These are phyloP conservation scores for Embiotoca jacksoni DNA, from an alignment of 2,113 vertebrate genomes.

Conservation along the genomic window DNA sequence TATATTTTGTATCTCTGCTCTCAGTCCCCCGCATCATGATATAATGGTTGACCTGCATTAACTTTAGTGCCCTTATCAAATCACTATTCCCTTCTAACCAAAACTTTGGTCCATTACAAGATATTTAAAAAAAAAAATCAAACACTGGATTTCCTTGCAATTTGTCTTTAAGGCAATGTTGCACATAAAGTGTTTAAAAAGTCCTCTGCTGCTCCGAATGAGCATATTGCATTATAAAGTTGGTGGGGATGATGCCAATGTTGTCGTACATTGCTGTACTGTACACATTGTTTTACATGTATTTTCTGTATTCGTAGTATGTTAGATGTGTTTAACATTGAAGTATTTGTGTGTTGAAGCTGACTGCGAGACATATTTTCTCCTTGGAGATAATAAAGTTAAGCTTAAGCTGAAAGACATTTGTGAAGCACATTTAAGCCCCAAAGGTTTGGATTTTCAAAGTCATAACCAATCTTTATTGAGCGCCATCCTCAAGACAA, in stretches of 20 bases:
- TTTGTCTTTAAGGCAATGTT: background rate
- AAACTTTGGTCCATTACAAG: background rate
- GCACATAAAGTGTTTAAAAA: background rate
- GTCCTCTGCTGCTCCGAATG: background rate
- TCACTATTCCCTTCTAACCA: background rate
- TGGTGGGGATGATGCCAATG: background rate
- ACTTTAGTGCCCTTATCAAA: slow-evolving; percentile 9
- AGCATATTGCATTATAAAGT: background rate
- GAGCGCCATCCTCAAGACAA: background rate
- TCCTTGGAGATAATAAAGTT: too few species aligned
- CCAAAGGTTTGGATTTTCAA: background rate
- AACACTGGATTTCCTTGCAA: background rate
- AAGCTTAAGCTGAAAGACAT: too few species aligned
- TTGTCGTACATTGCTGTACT: background rate
- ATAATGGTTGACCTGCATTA: slow-evolving; percentile 3
- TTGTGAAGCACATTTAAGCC: background rate
- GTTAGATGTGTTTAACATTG: too few species aligned
- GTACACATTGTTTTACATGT: background rate
- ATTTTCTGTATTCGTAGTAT: too few species aligned
- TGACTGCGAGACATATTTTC: too few species aligned
- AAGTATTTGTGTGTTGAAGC: too few species aligned
- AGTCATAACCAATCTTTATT: background rate
- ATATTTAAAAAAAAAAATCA: background rate
- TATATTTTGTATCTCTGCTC: slow-evolving; percentile 23
- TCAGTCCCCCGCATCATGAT: slow-evolving; percentile 19